Evolutionary conservation across 2,113 vertebrate genomes (phyloP), one percentile per base, ranked within the genome.

Genomic region (Chionomys nivalis): DNA sequence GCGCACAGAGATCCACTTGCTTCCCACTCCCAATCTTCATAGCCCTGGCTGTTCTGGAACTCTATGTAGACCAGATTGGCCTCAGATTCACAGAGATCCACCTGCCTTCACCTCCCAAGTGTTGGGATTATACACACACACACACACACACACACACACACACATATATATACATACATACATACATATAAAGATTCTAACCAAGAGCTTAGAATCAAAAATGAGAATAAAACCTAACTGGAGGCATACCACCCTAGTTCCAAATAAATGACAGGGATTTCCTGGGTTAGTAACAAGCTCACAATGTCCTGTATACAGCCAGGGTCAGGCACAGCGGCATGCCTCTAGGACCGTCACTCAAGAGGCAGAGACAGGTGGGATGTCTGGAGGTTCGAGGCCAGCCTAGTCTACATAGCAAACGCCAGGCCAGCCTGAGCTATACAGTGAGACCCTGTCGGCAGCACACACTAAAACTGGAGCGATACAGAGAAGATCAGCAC

Each of bases 191-290:
- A n/a, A n/a, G n/a, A n/a, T 70, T 78, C 72, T 47, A 86, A n/a
- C 65, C 24, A 79, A 63, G 52, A 90, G 78, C 93, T 70, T 24
- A 92, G 70, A 92, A 93, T 7, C 83, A 61, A 97, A 96, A 97
- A 36, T 96, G 44, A 97, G 94, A 97, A 79, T 92, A 73, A 90
- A 95, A 81, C 33, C 28, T 63, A 81, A 44, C 44, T 87, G 16
- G 66, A 58, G 92, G 87, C 90, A 66, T 39, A 2, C 55, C 17
- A 24, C 95, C 96, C 96, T 93, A 33, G 89, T 70, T 85, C 63
- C 87, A 93, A 87, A 68, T 70, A 87, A 49, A 61, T 83, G 63
- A 63, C 31, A 49, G 85, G 75, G 81, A 97, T 95, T 97, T 91
- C 95, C 88, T 75, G 24, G 24, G 44, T 28, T 42, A 17, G 24